Conservation (phyloP, 2,888 invertebrate genomes). For the Stenoptilia bipunctidactyla region DNA sequence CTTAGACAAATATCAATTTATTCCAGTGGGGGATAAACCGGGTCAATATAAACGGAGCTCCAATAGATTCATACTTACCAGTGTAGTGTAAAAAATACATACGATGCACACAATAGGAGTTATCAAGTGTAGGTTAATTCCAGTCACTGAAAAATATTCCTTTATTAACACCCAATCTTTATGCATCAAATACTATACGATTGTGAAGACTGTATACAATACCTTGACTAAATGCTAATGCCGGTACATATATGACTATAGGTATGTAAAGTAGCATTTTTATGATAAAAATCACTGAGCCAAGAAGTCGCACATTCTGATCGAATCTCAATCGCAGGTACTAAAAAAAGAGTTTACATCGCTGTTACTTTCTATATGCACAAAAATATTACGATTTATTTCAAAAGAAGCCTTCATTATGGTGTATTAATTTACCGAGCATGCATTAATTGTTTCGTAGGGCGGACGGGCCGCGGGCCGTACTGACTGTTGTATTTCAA, state of each 20-base stretch:
- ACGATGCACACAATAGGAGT: conserved; percentile 85
- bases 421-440: too few relatives aligned
- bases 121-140: conserved; percentile 82
- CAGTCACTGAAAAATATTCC: conserved; percentile 76
- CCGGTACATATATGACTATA: conserved; percentile 90
- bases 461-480: too few relatives aligned
- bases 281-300: conserved; percentile 77
- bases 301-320: conserved; percentile 75
- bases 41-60: conserved; percentile 18
- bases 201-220: conserved; percentile 17
- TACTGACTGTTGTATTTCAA: too few relatives aligned
- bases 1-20: conserved; percentile 8
- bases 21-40: conserved; percentile 21
- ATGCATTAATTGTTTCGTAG: too few relatives aligned
- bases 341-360: conserved; percentile 69
- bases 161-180: conserved; percentile 1
- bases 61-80: conserved; percentile 69
- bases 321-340: conserved; percentile 78
- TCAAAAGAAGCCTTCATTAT: too few relatives aligned
- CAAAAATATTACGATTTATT: too few relatives aligned
- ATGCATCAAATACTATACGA: too few relatives aligned
- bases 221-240: conserved; percentile 88
- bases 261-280: conserved; percentile 85
- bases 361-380: too few relatives aligned
- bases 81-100: conserved; percentile 93